Base-by-base conservation (phyloP, 2,113 vertebrate species). In the Galeopterus variegatus region DNA sequence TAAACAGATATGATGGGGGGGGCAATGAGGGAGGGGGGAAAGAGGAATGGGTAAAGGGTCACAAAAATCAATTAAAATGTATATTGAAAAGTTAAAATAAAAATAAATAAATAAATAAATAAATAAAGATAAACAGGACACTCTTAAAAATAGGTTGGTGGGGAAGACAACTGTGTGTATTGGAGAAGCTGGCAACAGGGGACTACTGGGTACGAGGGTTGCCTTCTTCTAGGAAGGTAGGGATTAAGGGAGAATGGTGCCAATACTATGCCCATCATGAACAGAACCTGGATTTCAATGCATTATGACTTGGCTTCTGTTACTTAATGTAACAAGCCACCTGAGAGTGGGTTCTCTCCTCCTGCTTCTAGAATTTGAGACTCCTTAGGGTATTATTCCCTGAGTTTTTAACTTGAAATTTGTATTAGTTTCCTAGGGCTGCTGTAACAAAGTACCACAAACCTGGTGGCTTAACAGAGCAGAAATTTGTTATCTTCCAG, bases 181-280 rank as follows among this genome's bases (percentile, higher is more conserved):
- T 24, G 21, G 31, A 82, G 13, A 54, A 23, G 6, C 3, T 19
- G 45, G 45, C 11, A 33, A 33, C 15, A 11, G 14, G 26, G 50
- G 54, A 8, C 24, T 50, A 3, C 23, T 31, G 4, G 18, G 7
- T 6, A 3, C 54, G 17, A 70, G 5, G 4, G 1, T 15, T 62
- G 21, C 10, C 13, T 54, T 56, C 15, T 1, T 62, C 48, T 81
- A 31, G 48, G 6, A 70, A 70, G 13, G 5, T 8, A 1, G 2
- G 17, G 28, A 10, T 36, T 31, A 36, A 8, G 17, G 41, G 23
- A 73, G 19, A 41, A 48, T 6, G 5, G 8, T 41, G 21, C 2
- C 41, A 36, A 24, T 10, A 3, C 8, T 28, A 60, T 31, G 8
- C 6, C 41, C 14, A 3, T 64, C 24, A 1, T 54, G 31, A 56